Evolutionary conservation across 1,140 invertebrate species (phyloP).

Genomic region (Octopus bimaculoides): DNA sequence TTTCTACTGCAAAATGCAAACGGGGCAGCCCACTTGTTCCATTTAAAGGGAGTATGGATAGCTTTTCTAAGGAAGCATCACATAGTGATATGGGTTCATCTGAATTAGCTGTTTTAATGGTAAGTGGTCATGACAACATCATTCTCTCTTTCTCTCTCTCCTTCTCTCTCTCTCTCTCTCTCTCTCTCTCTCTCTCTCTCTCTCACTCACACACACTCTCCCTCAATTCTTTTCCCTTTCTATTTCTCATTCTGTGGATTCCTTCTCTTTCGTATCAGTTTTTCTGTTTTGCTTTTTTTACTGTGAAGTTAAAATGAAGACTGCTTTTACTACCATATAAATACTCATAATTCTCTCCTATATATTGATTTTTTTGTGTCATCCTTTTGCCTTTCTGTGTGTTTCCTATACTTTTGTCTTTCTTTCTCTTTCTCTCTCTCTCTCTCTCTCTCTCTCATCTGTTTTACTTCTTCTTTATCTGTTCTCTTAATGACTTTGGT

Average conservation of each 20-base stretch:
- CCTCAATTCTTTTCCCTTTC: not conserved
- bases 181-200: conserved; percentile 16
- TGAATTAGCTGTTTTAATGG: too few species aligned
- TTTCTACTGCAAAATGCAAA: too few species aligned
- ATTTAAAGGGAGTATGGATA: too few species aligned
- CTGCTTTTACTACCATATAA: not conserved
- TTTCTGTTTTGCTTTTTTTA: not conserved
- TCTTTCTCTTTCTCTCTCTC: not conserved
- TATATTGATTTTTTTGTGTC: not conserved
- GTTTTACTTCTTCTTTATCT: not conserved
- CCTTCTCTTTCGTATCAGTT: not conserved
- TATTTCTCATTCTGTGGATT: not conserved
- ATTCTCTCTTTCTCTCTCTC: not conserved
- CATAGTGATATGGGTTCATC: too few species aligned
- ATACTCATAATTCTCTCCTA: not conserved
- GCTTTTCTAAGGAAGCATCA: too few species aligned
- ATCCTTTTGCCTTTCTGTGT: not conserved
- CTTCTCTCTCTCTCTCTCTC: conserved; percentile 10
- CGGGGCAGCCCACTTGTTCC: too few species aligned
- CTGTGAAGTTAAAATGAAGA: not conserved
- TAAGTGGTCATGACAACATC: not conserved
- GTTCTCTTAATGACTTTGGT: not conserved
- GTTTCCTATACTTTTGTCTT: not conserved
- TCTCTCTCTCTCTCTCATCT: not conserved
- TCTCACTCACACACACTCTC: not conserved